Conservation (phyloP, 1,140 invertebrate species). For the Melipona quadrifasciata region DNA sequence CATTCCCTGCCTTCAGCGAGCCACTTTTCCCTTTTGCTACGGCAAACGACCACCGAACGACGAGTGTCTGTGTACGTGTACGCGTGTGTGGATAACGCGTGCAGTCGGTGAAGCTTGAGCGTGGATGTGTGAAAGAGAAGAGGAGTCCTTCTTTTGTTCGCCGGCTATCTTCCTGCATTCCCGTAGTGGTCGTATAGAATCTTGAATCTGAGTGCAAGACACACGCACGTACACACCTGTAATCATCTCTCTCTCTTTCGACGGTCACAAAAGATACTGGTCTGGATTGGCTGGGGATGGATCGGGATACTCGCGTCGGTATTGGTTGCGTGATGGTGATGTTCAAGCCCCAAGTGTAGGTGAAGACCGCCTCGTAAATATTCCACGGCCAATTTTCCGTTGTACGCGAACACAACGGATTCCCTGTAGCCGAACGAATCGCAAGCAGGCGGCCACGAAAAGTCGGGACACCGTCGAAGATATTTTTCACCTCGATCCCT, state of each 20-base stretch:
- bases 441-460: constrained; percentile 3
- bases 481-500: constrained; percentile 42
- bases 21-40: constrained; percentile 70
- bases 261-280: constrained; percentile 38
- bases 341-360: constrained; percentile 17
- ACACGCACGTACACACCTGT: constrained; percentile 42
- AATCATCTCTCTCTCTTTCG: background rate
- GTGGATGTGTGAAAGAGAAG: constrained; percentile 41
- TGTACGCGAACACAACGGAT: constrained; percentile 47
- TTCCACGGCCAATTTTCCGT: constrained; percentile 66
- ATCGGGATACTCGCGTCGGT: background rate
- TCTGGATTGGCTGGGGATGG: background rate
- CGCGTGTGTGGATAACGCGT: background rate
- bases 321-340: constrained; percentile 11
- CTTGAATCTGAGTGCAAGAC: constrained; percentile 44
- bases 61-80: background rate
- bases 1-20: constrained; percentile 52
- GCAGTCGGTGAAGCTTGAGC: background rate
- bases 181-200: constrained; percentile 46
- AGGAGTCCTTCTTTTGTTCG: constrained; percentile 57
- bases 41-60: constrained; percentile 49
- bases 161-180: constrained; percentile 41
- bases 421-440: constrained; percentile 42
- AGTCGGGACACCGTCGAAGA: constrained; percentile 22
- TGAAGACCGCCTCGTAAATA: constrained; percentile 67